Conservation (phyloP, 2,888 invertebrate species). For the Ischnura elegans region DNA sequence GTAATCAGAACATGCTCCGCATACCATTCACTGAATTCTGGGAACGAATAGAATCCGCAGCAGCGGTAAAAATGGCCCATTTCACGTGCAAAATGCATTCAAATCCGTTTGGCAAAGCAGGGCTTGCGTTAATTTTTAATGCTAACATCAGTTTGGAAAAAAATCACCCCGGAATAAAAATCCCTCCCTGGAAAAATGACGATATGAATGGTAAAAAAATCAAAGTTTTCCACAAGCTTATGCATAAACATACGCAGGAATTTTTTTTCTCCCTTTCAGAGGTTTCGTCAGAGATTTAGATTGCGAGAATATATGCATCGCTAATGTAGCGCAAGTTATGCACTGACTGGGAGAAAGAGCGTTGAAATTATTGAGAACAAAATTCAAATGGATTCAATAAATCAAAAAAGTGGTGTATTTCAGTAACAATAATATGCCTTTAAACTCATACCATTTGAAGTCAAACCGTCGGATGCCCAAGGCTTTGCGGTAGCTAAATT, state of each 20-base stretch:
- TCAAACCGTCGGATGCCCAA: no score
- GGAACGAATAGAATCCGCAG: background rate
- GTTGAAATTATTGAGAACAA: background rate
- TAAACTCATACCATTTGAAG: no score
- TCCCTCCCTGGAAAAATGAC: background rate
- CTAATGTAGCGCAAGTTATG: background rate
- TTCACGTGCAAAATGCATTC: background rate
- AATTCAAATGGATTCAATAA: background rate
- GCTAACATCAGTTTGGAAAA: background rate
- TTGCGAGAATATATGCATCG: background rate
- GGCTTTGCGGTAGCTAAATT: no score
- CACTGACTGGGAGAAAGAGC: background rate
- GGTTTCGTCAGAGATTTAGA: background rate
- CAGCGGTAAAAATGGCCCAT: background rate
- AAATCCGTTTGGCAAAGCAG: background rate
- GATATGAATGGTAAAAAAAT: background rate
- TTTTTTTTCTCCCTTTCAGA: background rate
- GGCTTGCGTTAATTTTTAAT: background rate
- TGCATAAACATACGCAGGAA: background rate
- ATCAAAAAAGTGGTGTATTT: background rate
- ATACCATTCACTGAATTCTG: background rate
- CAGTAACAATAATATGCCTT: no score
- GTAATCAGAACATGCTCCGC: background rate
- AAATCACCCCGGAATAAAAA: background rate
- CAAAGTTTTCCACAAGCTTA: background rate